Conservation (phyloP, 2,797 vertebrate genomes). For the Urosaurus nigricauda region DNA sequence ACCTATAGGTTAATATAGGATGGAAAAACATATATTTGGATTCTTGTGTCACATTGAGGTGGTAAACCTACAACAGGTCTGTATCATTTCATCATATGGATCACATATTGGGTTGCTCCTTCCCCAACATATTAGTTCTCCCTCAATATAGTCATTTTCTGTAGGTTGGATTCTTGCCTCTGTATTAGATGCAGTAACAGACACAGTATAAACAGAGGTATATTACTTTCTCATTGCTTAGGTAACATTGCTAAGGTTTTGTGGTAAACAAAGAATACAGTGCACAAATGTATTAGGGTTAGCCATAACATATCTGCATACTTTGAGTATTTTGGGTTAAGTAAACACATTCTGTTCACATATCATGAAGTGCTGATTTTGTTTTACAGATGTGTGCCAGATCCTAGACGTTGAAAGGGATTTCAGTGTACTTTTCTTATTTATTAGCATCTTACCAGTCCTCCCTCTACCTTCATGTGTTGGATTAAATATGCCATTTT, state of each 20-base stretch:
- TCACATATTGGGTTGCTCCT: not conserved
- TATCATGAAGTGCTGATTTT: not conserved
- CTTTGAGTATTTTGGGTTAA: not conserved
- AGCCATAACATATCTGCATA: not conserved
- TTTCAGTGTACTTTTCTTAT: not conserved
- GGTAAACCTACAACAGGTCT: not conserved
- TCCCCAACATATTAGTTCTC: too few species aligned
- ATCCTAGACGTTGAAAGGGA: not conserved
- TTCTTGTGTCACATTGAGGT: not conserved
- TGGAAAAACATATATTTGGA: not conserved
- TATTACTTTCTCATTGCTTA: not conserved
- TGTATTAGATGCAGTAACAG: too few species aligned
- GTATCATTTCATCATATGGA: not conserved
- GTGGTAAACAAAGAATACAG: not conserved
- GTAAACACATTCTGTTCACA: not conserved
- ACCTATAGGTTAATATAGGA: not conserved
- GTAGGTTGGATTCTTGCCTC: not conserved
- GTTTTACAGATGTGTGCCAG: not conserved
- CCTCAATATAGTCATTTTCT: not conserved
- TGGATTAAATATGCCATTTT: not conserved
- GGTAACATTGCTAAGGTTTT: not conserved
- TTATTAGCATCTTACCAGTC: not conserved
- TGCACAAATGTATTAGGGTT: too few species aligned
- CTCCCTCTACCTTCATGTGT: not conserved
- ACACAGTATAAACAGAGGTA: not conserved